These are phyloP conservation scores for Athene noctua DNA, from an alignment of 2,113 vertebrate genomes.

Conservation along the genomic window DNA sequence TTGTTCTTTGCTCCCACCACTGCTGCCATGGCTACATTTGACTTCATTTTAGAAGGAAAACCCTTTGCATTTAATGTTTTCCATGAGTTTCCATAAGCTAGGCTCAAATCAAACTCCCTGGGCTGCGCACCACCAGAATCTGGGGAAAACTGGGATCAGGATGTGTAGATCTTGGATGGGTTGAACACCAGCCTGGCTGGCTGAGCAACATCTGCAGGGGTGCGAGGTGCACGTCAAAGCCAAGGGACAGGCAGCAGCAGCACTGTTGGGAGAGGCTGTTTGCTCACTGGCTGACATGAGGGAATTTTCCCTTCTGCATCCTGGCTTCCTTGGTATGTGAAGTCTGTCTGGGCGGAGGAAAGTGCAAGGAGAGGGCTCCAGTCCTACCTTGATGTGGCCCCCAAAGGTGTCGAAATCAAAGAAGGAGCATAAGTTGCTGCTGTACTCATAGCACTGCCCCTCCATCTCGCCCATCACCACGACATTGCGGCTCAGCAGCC, in stretches of 20 bases:
- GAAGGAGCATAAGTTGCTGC: slow-evolving; percentile 86
- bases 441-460: slow-evolving; percentile 80
- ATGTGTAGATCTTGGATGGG: background rate
- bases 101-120: background rate
- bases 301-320: background rate
- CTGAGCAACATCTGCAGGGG: background rate
- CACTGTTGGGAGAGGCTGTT: background rate
- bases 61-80: background rate
- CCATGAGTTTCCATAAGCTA: background rate
- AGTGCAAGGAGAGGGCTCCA: background rate
- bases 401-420: slow-evolving; percentile 95
- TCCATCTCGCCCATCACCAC: slow-evolving; percentile 87
- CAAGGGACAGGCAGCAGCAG: background rate
- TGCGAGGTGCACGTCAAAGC: background rate
- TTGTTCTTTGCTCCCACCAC: background rate
- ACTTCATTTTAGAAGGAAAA: background rate
- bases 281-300: background rate
- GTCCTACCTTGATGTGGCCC: slow-evolving; percentile 91
- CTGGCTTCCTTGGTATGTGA: background rate
- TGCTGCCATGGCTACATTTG: background rate
- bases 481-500: slow-evolving; percentile 88
- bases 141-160: background rate
- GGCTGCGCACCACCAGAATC: background rate
- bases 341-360: background rate
- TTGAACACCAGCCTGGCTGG: background rate